These are phyloP conservation scores for Amphiprion ocellaris DNA, from an alignment of 2,113 vertebrate species.

Conservation along the genomic window DNA sequence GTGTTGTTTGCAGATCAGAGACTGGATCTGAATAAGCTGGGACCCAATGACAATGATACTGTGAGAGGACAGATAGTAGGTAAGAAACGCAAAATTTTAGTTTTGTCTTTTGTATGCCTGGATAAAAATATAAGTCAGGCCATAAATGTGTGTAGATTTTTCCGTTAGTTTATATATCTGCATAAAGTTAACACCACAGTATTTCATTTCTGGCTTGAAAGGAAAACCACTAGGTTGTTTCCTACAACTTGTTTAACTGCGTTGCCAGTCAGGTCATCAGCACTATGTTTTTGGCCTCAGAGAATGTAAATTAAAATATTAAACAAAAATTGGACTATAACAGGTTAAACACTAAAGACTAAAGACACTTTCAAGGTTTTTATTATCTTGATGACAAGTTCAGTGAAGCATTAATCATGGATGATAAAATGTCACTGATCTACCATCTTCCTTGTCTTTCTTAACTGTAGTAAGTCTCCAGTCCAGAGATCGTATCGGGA, in stretches of 20 bases:
- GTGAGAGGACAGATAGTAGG: conserved; percentile 98
- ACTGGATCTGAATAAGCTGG: conserved; percentile 95
- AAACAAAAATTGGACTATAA: neutral
- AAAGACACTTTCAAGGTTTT: no score
- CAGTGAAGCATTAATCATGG: neutral
- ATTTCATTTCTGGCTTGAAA: neutral
- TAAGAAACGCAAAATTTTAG: conserved; percentile 76
- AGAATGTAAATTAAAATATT: neutral
- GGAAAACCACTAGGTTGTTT: neutral
- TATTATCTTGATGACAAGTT: no score
- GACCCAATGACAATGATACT: conserved; percentile 96
- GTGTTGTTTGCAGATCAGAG: conserved; percentile 89
- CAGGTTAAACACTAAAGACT: no score
- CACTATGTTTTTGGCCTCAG: neutral
- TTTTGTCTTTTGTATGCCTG: neutral
- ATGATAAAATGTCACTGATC: conserved; percentile 2
- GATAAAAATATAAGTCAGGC: neutral
- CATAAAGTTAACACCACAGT: neutral
- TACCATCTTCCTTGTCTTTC: conserved; percentile 9
- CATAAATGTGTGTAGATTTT: neutral
- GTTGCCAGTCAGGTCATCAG: neutral
- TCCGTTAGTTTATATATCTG: neutral
- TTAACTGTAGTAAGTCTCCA: conserved; percentile 91
- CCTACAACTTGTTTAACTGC: neutral
- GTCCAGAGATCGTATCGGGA: conserved; percentile 95